phyloP scores from a whole-genome alignment of 2,113 vertebrate genomes.

The Danionella cerebrum region DNA sequence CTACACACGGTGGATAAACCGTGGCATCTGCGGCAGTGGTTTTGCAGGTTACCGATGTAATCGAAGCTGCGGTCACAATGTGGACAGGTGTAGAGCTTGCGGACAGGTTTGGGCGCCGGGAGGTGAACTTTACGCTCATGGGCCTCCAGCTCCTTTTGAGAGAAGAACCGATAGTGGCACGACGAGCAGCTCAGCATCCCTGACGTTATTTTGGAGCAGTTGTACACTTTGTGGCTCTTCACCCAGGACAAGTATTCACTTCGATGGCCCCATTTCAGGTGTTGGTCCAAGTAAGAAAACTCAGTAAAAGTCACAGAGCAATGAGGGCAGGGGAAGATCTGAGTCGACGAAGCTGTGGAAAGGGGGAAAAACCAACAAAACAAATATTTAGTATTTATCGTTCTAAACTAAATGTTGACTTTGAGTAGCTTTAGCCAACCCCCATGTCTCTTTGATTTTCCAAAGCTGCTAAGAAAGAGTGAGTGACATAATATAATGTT shows the following conservation, averaged over 20 bases:
- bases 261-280: constrained; percentile 69
- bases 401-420: neutral
- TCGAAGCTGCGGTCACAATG: constrained; percentile 76
- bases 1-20: constrained; percentile 60
- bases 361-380: constrained; percentile 22
- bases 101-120: constrained; percentile 46
- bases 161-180: constrained; percentile 66
- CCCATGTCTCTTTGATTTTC: too few relatives aligned
- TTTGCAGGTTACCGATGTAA: constrained; percentile 74
- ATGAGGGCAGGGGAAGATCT: constrained; percentile 62
- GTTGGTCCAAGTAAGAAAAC: constrained; percentile 63
- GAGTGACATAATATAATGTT: too few relatives aligned
- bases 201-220: constrained; percentile 37
- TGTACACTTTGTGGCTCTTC: constrained; percentile 51
- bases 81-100: constrained; percentile 65
- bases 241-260: constrained; percentile 61
- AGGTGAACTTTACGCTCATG: constrained; percentile 59
- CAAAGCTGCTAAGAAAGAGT: too few relatives aligned
- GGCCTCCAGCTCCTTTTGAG: constrained; percentile 55
- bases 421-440: too few relatives aligned
- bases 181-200: constrained; percentile 58
- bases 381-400: neutral
- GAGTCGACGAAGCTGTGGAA: constrained; percentile 25
- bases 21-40: constrained; percentile 70
- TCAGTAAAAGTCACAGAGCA: constrained; percentile 65